phyloP scores from a whole-genome alignment of 2,797 vertebrate genomes.

The Balearica regulorum region DNA sequence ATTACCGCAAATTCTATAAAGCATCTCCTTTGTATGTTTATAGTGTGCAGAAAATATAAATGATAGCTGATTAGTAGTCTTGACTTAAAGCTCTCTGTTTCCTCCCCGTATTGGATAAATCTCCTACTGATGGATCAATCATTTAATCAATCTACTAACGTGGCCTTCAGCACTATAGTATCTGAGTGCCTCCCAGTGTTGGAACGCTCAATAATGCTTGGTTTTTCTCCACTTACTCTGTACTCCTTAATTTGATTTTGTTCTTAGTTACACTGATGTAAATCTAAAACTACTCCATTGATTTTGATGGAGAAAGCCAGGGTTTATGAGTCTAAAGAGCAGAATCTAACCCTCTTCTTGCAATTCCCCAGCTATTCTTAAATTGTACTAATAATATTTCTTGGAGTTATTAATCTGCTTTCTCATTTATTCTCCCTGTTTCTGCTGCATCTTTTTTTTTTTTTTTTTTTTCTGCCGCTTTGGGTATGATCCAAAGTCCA shows the following conservation, averaged over 20 bases:
- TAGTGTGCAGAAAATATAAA: neutral
- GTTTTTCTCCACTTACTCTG: conserved; percentile 21
- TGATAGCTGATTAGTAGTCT: conserved; percentile 4
- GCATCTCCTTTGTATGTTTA: neutral
- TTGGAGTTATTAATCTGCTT: neutral
- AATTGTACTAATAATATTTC: neutral
- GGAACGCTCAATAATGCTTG: conserved; percentile 55
- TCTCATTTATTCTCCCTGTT: neutral
- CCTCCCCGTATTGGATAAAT: neutral
- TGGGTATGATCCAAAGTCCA: neutral
- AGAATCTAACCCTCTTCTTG: neutral
- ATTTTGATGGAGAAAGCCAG: neutral
- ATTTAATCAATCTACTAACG: conserved; percentile 44
- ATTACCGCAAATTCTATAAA: neutral
- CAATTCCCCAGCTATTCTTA: neutral
- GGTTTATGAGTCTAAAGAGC: neutral
- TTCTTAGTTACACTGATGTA: conserved; percentile 10
- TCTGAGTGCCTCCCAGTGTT: conserved; percentile 68
- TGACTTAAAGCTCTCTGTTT: neutral
- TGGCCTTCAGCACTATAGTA: conserved; percentile 58
- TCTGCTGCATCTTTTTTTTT: neutral
- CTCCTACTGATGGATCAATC: conserved; percentile 56
- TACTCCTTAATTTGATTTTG: conserved; percentile 51
- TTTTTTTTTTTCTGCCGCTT: neutral
- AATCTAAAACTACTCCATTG: conserved; percentile 13